Base-by-base conservation (phyloP, 2,888 invertebrate species). In the Nipponacmea schrenckii region DNA sequence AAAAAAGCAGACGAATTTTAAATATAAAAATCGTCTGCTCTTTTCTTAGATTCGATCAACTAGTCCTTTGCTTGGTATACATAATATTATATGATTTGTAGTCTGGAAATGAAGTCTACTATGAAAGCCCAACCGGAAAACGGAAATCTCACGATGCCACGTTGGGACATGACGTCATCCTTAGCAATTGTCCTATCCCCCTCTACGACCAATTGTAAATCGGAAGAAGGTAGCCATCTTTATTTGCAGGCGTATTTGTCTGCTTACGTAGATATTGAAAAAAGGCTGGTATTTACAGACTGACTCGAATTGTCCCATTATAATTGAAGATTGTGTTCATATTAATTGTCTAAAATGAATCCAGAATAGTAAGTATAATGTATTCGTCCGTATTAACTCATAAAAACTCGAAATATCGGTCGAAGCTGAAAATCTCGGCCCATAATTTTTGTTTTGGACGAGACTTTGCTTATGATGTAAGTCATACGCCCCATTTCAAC, bases 221-320 rank as follows among this genome's bases (percentile, higher is more conserved):
- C 80, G 80, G 83, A 81, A 83, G 82, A 78, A 84, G 83, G 81
- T 82, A 84, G 84, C 84, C 84, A 84, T 84, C 79, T 84, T 84
- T 72, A 71, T 73, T 66, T 65, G 73, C 67, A 65, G 73, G 72
- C 68, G 70, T 73, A 68, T 68, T 68, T 70, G 72, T 76, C 74
- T 71, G 73, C 69, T 64, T 72, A 72, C 72, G 74, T 69, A 46
- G 69, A 67, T 64, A 45, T 48, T 67, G 70, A 63, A 56, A 27
- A 68, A 73, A 62, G 65, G 62, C 26, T 71, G 63, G 46, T 17
- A 64, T 39, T 69, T 27, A 72, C 68, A 50, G 48, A 69, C 68
- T 65, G 69, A 69, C 63, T 62, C 67, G 10, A 64, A 65, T 48
- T 70, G 45, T 65, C 64, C 64, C 45, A 24, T 50, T 62, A 68